Conservation (phyloP, 2,113 vertebrate species). For the Ictidomys tridecemlineatus region DNA sequence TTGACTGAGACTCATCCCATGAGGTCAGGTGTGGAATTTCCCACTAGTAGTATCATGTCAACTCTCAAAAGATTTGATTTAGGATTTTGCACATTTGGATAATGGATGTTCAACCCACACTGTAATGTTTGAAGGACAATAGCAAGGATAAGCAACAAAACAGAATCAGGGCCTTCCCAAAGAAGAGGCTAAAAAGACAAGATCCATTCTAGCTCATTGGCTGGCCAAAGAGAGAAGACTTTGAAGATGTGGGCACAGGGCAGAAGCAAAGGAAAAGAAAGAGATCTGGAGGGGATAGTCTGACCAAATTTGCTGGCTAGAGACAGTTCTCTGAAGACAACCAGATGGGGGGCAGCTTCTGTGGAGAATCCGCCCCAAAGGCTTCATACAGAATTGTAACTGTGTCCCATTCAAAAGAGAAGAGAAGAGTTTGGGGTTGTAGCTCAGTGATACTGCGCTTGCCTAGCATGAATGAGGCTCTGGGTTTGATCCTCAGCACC, state of each 20-base stretch:
- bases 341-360: not conserved
- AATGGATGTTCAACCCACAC: not conserved
- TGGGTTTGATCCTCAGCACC: too few species aligned
- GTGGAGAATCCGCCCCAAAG: not conserved
- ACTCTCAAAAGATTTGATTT: not conserved
- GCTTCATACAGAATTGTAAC: not conserved
- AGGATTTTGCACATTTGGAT: too few species aligned
- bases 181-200: not conserved
- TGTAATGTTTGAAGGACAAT: not conserved
- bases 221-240: not conserved
- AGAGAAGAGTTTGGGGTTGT: too few species aligned
- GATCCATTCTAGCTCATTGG: fast-evolving
- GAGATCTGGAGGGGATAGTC: not conserved
- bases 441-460: too few species aligned
- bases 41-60: not conserved
- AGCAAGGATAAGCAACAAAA: not conserved
- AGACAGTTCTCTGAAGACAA: not conserved
- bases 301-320: not conserved
- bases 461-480: too few species aligned
- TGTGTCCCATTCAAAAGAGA: not conserved
- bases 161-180: not conserved
- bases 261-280: not conserved
- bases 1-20: not conserved
- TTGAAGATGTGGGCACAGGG: not conserved
- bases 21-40: slow-evolving; percentile 37